A percentile compares a stretch with the other conserved stretches of the same genome.
phyloP scores from a whole-genome alignment of 2,797 vertebrate genomes.

The Megalops cyprinoides region DNA sequence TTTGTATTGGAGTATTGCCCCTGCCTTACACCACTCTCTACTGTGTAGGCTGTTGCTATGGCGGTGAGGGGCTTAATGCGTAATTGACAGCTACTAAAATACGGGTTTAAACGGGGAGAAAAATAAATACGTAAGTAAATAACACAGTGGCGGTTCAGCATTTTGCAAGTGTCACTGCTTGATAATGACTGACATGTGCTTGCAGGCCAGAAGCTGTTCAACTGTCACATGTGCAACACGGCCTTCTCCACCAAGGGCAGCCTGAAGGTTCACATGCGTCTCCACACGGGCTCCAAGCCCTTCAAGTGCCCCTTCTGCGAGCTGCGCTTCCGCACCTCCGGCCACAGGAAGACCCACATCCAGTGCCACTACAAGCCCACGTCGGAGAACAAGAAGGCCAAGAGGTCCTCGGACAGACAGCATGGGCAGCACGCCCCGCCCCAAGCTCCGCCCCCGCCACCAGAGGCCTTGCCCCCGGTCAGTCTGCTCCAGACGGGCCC shows the following conservation, averaged over 20 bases:
- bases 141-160: no score
- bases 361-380: conserved; percentile 87
- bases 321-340: conserved; percentile 93
- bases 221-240: conserved; percentile 96
- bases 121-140: no score
- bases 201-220: conserved; percentile 96
- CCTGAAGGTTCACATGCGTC: conserved; percentile 97
- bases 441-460: conserved; percentile 68
- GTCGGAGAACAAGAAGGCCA: conserved; percentile 78
- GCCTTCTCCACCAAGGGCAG: conserved; percentile 98
- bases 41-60: no score
- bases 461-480: conserved; percentile 66
- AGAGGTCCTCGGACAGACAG: conserved; percentile 64
- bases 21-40: no score
- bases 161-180: no score
- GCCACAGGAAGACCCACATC: conserved; percentile 97
- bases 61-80: no score
- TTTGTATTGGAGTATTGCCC: no score
- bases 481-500: conserved; percentile 43
- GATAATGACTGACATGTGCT: conserved; percentile 25
- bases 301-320: conserved; percentile 98
- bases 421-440: conserved; percentile 42
- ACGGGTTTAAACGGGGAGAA: no score
- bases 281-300: conserved; percentile 96
- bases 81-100: no score